Base-by-base conservation (phyloP, 2,113 vertebrate species). In the Arenaria interpres region DNA sequence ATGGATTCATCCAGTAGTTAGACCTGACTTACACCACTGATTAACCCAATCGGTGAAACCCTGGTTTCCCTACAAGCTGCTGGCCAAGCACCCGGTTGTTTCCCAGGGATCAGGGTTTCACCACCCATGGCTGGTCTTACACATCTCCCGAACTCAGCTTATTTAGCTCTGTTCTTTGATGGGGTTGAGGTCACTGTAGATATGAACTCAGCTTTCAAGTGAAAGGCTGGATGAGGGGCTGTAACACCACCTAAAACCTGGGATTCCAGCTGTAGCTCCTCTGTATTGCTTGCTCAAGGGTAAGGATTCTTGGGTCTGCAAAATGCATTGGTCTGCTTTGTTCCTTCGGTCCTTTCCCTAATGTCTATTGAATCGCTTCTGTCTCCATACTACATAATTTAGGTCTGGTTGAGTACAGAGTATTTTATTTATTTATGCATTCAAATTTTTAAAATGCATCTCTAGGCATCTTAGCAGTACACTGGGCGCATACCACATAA, bases 351-450 rank as follows among this genome's bases (percentile, higher is more conserved):
- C 60, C 67, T 93, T 92, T 91, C 48, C 83, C 48, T 92, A 87
- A 90, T 72, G 56, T 41, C 83, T 90, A 21, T 68, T 72, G 69
- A 92, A 94, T 90, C 1, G 10, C 35, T 87, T 81, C 43, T 84
- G 51, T 79, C 75, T 81, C 30, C 1, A 1, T 54, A 33, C 80
- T 94, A 51, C 85, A 90, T 96, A 89, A 95, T 91, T 97, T 82
- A 97, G 84, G 28, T 33, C 62, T 79, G 92, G 73, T 76, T 92
- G 92, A 92, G 80, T 73, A 78, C 73, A 89, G 33, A 87, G 62
- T 73, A 79, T 95, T 96, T 97, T 94, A 96, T 88, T 95, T 97
- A 97, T 97, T 97, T 91, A 97, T 95, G 83, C 24, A 96, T 95
- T 97, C 88, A 92, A 87, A 95, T 79, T 87, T 93, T 94, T 72